A percentile compares a stretch with the other conserved stretches of the same genome.
phyloP scores from a whole-genome alignment of 2,113 vertebrate genomes.

The Heloderma charlesbogerti region DNA sequence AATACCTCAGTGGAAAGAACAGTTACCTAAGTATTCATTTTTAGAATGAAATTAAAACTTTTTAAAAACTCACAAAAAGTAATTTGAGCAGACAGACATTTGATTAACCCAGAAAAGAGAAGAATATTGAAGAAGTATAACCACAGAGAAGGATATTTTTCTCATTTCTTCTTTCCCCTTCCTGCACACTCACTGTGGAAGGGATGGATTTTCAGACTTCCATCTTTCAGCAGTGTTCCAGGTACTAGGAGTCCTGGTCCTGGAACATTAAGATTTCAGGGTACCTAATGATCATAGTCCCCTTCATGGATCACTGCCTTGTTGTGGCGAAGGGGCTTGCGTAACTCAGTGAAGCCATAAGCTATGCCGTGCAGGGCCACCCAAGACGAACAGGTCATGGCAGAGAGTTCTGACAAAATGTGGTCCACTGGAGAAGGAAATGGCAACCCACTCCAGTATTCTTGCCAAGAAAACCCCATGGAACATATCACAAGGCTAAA shows the following conservation, averaged over 20 bases:
- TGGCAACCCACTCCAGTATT: too few species aligned
- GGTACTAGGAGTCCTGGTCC: not conserved
- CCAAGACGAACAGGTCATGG: too few species aligned
- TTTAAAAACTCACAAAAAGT: conserved; percentile 18
- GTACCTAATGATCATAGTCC: not conserved
- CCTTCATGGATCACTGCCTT: too few species aligned
- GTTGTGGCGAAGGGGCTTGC: too few species aligned
- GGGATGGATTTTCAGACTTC: not conserved
- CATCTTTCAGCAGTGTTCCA: not conserved
- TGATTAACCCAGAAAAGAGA: not conserved
- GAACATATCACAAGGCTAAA: too few species aligned
- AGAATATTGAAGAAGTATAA: conserved; percentile 2
- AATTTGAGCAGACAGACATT: not conserved
- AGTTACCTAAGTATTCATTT: not conserved
- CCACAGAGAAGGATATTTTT: not conserved
- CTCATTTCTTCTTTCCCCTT: not conserved
- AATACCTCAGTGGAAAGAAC: conserved; percentile 15
- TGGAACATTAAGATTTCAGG: not conserved
- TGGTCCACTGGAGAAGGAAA: too few species aligned
- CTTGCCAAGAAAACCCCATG: too few species aligned
- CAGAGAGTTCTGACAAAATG: too few species aligned
- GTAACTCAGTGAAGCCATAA: too few species aligned
- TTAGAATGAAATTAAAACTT: conserved; percentile 41
- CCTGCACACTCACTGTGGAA: not conserved
- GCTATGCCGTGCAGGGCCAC: too few species aligned